These are phyloP conservation scores for Hyposoter didymator DNA, from an alignment of 2,888 invertebrate genomes.

Conservation along the genomic window DNA sequence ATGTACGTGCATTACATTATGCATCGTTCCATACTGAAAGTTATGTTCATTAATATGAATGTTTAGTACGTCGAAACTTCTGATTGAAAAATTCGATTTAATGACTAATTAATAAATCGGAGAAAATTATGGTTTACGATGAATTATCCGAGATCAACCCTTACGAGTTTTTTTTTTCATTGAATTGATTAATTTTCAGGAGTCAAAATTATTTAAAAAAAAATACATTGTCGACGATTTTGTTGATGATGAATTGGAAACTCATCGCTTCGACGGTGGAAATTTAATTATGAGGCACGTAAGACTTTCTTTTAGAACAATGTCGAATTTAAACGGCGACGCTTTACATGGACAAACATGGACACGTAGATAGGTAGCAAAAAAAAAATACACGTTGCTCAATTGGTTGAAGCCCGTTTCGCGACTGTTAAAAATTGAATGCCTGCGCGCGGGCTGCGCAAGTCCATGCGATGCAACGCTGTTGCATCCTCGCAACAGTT, in stretches of 20 bases:
- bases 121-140: background rate
- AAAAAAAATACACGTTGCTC: slow-evolving; percentile 27
- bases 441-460: slow-evolving; percentile 6
- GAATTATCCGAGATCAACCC: background rate
- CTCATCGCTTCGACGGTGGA: background rate
- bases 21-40: background rate
- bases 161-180: background rate
- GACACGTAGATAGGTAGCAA: background rate
- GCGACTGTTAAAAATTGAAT: slow-evolving; percentile 20
- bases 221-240: background rate
- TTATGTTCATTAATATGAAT: background rate
- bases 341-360: background rate
- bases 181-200: background rate
- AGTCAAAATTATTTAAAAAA: background rate
- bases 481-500: slow-evolving; percentile 61
- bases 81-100: background rate
- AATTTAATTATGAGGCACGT: background rate
- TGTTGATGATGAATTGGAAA: background rate
- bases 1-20: background rate
- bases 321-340: background rate
- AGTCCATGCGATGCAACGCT: slow-evolving; percentile 54
- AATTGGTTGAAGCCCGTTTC: slow-evolving; percentile 50
- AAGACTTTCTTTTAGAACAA: background rate
- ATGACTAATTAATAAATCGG: background rate
- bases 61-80: background rate